Evolutionary conservation across 2,888 invertebrate genomes (phyloP).

Genomic region (Gastracanthus pulcherrimus): DNA sequence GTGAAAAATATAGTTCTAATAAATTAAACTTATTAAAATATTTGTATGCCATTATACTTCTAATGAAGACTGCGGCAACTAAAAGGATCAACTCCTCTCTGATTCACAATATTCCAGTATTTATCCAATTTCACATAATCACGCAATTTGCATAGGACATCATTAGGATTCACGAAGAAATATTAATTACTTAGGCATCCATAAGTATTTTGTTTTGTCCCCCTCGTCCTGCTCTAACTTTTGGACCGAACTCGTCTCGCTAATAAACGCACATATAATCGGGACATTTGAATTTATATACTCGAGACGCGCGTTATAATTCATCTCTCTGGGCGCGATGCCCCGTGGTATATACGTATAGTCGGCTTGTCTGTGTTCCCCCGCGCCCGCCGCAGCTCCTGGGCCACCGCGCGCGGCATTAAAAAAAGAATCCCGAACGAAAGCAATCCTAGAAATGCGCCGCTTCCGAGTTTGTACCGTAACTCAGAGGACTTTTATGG

Average conservation of each 20-base stretch:
- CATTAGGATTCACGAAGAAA: conserved; percentile 31
- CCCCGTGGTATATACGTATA: too few relatives aligned
- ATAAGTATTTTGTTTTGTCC: not conserved
- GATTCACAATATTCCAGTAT: not conserved
- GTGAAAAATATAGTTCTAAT: too few relatives aligned
- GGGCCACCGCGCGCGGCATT: conserved; percentile 8
- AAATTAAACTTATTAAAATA: too few relatives aligned
- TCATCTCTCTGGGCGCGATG: conserved; percentile 33
- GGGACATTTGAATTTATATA: conserved; percentile 39
- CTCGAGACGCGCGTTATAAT: conserved; percentile 41
- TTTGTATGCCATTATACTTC: too few relatives aligned
- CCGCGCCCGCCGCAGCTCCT: not conserved
- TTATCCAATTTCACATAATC: conserved; percentile 17
- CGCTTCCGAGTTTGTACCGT: conserved; percentile 52
- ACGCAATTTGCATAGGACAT: conserved; percentile 28
- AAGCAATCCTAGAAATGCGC: conserved; percentile 52
- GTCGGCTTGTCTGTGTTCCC: conserved; percentile 24
- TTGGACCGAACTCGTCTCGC: not conserved
- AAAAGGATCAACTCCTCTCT: not conserved
- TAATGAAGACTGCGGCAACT: not conserved
- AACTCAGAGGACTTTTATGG: conserved; percentile 51
- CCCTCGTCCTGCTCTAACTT: not conserved
- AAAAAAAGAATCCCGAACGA: conserved; percentile 39
- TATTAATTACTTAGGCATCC: conserved; percentile 31
- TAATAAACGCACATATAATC: conserved; percentile 32